A percentile compares a stretch with the other conserved stretches of the same genome.
phyloP scores from a whole-genome alignment of 2,113 vertebrate species.

The Delphinapterus leucas region DNA sequence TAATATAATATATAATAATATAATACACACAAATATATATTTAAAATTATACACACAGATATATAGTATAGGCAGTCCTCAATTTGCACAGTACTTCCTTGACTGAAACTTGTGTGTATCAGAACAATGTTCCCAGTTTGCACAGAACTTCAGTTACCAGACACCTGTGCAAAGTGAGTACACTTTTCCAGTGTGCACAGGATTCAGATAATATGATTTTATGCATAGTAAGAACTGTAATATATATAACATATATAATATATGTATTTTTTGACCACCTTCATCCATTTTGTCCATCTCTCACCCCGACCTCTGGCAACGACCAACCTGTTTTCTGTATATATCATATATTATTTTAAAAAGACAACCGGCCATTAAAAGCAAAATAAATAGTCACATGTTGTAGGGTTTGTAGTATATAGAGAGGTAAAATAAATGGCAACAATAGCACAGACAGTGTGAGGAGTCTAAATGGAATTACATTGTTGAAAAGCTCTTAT shows the following conservation, averaged over 20 bases:
- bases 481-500: neutral
- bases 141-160: neutral
- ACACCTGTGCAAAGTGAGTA: neutral
- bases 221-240: neutral
- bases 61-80: neutral
- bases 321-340: neutral
- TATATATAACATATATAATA: neutral
- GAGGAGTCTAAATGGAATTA: neutral
- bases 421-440: neutral
- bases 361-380: neutral
- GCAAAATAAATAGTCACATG: neutral
- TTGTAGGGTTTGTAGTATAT: neutral
- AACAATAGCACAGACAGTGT: neutral
- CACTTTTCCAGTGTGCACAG: neutral
- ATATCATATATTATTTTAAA: neutral
- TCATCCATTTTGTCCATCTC: neutral
- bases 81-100: neutral
- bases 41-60: neutral
- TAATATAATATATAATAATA: neutral
- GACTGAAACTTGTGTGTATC: neutral
- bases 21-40: neutral
- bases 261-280: neutral
- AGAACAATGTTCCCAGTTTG: neutral
- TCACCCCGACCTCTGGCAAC: neutral
- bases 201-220: neutral